These are phyloP conservation scores for Periplaneta americana DNA, from an alignment of 1,140 invertebrate species.

Conservation along the genomic window DNA sequence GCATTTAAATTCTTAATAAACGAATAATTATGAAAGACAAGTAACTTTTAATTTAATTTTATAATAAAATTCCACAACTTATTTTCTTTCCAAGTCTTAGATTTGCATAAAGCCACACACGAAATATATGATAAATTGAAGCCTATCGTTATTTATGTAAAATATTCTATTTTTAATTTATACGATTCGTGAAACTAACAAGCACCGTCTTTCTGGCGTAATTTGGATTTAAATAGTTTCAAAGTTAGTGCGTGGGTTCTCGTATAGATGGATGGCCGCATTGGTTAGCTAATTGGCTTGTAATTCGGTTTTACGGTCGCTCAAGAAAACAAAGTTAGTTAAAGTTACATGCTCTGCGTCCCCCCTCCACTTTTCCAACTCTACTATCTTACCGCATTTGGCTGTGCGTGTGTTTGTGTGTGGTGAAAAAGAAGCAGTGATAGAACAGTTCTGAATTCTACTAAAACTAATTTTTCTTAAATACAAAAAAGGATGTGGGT, in stretches of 20 bases:
- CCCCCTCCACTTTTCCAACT: not conserved
- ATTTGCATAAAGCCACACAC: no score
- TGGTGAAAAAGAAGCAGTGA: not conserved
- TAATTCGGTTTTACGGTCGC: not conserved
- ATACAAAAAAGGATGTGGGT: not conserved
- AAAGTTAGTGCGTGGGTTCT: not conserved
- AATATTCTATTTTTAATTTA: no score
- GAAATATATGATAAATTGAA: no score
- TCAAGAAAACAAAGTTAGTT: not conserved
- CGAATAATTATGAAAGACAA: no score
- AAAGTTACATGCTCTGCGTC: not conserved
- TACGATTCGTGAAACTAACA: no score
- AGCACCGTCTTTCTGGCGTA: not conserved
- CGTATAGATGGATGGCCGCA: not conserved
- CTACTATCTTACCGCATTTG: not conserved
- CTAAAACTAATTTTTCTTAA: not conserved
- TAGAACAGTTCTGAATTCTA: not conserved
- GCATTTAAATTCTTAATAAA: no score
- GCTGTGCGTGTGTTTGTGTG: not conserved
- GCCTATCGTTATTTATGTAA: no score
- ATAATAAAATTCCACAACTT: no score
- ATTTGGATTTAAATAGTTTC: not conserved
- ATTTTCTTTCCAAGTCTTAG: no score
- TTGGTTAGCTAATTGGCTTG: not conserved
- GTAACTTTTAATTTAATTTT: no score